phyloP scores from a whole-genome alignment of 2,113 vertebrate genomes.

The Trematocara marginatum region DNA sequence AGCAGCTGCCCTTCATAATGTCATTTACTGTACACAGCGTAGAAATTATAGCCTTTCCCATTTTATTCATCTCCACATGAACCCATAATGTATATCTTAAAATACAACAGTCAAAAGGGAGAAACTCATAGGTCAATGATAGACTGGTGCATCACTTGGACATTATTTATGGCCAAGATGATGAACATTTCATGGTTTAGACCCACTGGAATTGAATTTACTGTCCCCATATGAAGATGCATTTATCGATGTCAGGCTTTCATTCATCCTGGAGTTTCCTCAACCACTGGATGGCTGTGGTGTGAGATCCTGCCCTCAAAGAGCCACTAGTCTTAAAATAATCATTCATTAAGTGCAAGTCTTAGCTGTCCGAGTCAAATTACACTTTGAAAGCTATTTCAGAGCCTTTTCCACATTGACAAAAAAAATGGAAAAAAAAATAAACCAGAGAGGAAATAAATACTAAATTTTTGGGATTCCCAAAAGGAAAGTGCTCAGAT shows the following conservation, averaged over 20 bases:
- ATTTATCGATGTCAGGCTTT: neutral
- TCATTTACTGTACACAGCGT: neutral
- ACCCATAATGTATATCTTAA: neutral
- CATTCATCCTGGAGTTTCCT: neutral
- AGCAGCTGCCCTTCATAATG: conserved; percentile 14
- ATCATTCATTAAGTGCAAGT: neutral
- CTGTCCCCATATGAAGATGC: neutral
- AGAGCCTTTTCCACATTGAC: neutral
- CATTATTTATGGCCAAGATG: neutral
- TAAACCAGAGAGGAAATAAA: neutral
- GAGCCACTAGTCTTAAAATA: conserved; percentile 3
- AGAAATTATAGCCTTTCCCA: neutral
- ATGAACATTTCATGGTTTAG: neutral
- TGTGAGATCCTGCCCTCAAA: neutral
- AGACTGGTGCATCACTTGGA: neutral
- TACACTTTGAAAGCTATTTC: neutral
- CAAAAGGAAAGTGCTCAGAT: neutral
- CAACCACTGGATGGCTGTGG: conserved; percentile 14
- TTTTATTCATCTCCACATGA: neutral
- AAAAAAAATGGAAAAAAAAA: neutral
- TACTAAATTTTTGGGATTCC: neutral
- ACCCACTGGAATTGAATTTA: neutral
- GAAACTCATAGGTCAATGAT: neutral
- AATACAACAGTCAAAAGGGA: neutral
- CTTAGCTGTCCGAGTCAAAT: neutral